Evolutionary conservation across 1,140 invertebrate genomes (phyloP).

Genomic region (Zaprionus nigranus): DNA sequence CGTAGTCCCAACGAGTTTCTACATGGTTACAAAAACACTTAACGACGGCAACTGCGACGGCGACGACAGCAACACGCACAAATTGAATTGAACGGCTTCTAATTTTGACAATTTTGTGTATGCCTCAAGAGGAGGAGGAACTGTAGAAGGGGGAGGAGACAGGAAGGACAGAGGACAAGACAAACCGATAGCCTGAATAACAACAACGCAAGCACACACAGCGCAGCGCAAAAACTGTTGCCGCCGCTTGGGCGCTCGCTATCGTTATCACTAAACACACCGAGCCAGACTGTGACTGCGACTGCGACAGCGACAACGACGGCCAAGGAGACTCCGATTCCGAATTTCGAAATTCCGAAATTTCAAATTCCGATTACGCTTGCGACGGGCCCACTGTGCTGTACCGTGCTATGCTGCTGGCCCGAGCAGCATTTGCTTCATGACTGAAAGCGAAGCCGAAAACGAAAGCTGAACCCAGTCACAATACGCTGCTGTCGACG

Average conservation of each 20-base stretch:
- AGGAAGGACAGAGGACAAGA: conserved; percentile 30
- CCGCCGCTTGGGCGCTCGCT: conserved; percentile 48
- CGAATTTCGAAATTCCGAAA: conserved; percentile 17
- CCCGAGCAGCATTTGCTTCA: conserved; percentile 77
- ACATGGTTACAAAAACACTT: conserved; percentile 52
- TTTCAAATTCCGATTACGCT: conserved; percentile 5
- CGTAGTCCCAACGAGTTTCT: conserved; percentile 9
- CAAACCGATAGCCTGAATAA: neutral
- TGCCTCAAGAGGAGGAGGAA: conserved; percentile 54
- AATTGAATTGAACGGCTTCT: conserved; percentile 78
- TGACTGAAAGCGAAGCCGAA: conserved; percentile 60
- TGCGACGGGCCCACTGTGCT: conserved; percentile 12
- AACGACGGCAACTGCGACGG: conserved; percentile 28
- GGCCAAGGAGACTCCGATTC: neutral
- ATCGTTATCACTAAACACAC: conserved; percentile 30
- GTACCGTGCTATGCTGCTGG: conserved; percentile 55
- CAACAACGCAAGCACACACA: conserved; percentile 7
- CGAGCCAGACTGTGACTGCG: conserved; percentile 11
- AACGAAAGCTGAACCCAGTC: conserved; percentile 60
- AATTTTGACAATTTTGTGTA: conserved; percentile 82
- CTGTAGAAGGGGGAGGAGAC: conserved; percentile 24
- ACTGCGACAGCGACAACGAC: conserved; percentile 6
- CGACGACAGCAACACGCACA: conserved; percentile 32
- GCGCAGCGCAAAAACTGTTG: conserved; percentile 63
- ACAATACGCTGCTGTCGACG: conserved; percentile 53